Base-by-base conservation (phyloP, 2,888 invertebrate genomes). In the Schrankia costaestrigalis region DNA sequence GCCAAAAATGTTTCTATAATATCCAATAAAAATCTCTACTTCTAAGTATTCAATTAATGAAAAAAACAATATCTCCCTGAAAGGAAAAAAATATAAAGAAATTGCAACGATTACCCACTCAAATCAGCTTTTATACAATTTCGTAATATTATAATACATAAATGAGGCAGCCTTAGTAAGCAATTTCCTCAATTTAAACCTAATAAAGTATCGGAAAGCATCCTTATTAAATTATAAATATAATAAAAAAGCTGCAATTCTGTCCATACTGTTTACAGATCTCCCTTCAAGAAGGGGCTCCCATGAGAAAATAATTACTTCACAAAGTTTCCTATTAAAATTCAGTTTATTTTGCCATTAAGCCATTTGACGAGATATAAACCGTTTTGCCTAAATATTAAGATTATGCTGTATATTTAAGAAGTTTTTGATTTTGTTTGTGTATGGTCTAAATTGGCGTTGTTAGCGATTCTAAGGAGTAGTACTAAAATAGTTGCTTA, bases 151-250 rank as follows among this genome's bases (percentile, higher is more conserved):
- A 46, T 41, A 46, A 40, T 35, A 41, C 46, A 44, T 46, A 46
- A 48, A 14, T 46, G 41, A 62, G 55, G 3, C n/a, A 50, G 57
- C 57, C 71, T 75, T 71, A 78, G 74, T 72, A 75, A 81, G 77
- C 71, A 81, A 75, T 81, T 82, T 76, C 70, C 76, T 71, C 71
- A 71, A 65, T 76, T 78, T 70, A 72, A 72, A 78, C 67, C 65
- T 77, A 81, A 82, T 82, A 80, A 81, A 78, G 75, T 75, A 82
- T 80, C 70, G 76, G 65, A 78, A 80, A 82, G 74, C 63, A 76
- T 69, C 71, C 69, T 79, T 78, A 82, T 83, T 81, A 77, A 78
- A 78, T 82, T 71, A 69, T 63, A 71, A 71, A n/a, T n/a, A n/a
- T n/a, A n/a, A n/a, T n/a, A n/a, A 73, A 55, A 57, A 41, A 14